A percentile compares a stretch with the other conserved stretches of the same genome.
phyloP scores from a whole-genome alignment of 2,113 vertebrate genomes.

The Craseonycteris thonglongyai region DNA sequence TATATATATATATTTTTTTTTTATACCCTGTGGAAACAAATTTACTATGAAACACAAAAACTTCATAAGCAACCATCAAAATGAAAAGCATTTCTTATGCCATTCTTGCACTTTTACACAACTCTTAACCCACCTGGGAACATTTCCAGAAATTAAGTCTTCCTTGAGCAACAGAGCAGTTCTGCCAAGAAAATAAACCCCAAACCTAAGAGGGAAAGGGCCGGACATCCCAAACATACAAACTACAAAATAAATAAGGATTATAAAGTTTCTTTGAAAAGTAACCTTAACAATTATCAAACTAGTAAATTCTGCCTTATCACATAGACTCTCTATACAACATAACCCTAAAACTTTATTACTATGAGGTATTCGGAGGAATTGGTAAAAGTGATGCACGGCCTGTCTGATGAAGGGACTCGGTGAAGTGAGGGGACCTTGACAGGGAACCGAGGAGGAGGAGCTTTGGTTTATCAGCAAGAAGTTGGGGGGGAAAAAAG shows the following conservation, averaged over 20 bases:
- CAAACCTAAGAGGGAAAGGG: constrained; percentile 56
- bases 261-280: constrained; percentile 89
- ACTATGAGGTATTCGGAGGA: constrained; percentile 99
- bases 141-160: constrained; percentile 81
- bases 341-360: constrained; percentile 96
- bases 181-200: constrained; percentile 80
- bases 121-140: constrained; percentile 85
- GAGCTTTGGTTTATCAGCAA: constrained; percentile 98
- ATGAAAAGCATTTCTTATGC: constrained; percentile 78
- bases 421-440: constrained; percentile 52
- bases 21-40: constrained; percentile 99
- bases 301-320: constrained; percentile 95
- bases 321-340: constrained; percentile 96
- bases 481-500: constrained; percentile 85
- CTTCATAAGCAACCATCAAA: constrained; percentile 82
- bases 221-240: constrained; percentile 74
- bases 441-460: constrained; percentile 73
- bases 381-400: constrained; percentile 95
- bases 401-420: constrained; percentile 85
- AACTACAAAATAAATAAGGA: constrained; percentile 93
- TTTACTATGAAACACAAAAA: constrained; percentile 83
- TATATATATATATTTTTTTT: constrained; percentile 77
- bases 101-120: constrained; percentile 80
- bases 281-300: constrained; percentile 93
- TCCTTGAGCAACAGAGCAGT: constrained; percentile 86